phyloP scores from a whole-genome alignment of 1,140 invertebrate species.

The Epicauta chinensis region DNA sequence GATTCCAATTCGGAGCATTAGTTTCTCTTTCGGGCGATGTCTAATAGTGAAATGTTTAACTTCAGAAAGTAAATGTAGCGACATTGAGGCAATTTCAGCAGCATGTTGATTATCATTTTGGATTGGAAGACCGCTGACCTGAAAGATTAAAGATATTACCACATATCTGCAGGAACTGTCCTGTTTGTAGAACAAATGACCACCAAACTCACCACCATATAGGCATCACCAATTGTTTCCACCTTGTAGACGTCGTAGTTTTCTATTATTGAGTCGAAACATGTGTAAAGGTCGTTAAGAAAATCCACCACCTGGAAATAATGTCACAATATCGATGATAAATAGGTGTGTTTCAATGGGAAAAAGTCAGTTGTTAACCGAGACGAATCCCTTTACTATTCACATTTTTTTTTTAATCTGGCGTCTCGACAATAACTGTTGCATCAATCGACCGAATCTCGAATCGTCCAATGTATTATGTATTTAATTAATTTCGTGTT shows the following conservation, averaged over 20 bases:
- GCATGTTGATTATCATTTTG: constrained; percentile 74
- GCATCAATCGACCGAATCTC: too few species aligned
- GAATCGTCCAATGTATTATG: too few species aligned
- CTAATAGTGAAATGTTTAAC: constrained; percentile 81
- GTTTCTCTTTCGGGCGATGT: constrained; percentile 75
- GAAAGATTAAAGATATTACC: not conserved
- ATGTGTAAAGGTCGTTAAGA: constrained; percentile 87
- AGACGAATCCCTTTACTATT: too few species aligned
- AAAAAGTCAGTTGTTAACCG: constrained; percentile 1
- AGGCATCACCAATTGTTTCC: constrained; percentile 86
- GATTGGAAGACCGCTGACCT: constrained; percentile 78
- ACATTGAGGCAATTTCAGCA: constrained; percentile 90
- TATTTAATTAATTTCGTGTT: constrained; percentile 1
- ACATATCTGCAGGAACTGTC: too few species aligned
- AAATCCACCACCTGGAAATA: constrained; percentile 77
- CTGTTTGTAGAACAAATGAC: too few species aligned
- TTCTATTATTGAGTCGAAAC: constrained; percentile 85
- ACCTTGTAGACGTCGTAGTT: constrained; percentile 92
- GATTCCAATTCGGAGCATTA: constrained; percentile 85
- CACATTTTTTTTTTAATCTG: too few species aligned
- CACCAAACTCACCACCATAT: constrained; percentile 70
- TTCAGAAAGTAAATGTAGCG: constrained; percentile 73
- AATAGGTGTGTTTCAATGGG: constrained; percentile 1
- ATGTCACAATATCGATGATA: constrained; percentile 2
- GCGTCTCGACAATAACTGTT: too few species aligned